Evolutionary conservation across 2,797 vertebrate genomes (phyloP), one percentile per base, ranked within the genome.

Genomic region (Alca torda): DNA sequence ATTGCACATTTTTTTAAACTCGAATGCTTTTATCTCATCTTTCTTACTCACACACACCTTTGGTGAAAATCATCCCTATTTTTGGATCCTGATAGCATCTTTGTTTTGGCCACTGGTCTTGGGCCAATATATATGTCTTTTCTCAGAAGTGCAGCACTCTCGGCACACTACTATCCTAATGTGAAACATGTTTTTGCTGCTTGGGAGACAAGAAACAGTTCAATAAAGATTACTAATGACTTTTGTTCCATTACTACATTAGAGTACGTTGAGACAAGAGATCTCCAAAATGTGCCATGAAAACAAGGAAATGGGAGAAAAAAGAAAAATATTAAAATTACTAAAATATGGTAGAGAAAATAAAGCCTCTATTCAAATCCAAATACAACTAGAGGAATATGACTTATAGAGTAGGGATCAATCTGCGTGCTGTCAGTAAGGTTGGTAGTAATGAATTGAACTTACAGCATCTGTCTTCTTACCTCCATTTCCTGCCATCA

Each of bases 81-180:
- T 20, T 83, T 85, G 64, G 50, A 48, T 60, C 19, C 9, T 13
- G 57, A 24, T 33, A 64, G 10, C 8, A 13, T 68, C 16, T 79
- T 69, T 85, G 25, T 75, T 87, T 63, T 72, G 48, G 35, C 43
- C 35, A 14, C 33, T 39, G 5, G 43, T 81, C n/a, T 75, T n/a
- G 31, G 48, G 20, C 20, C 78, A 26, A 46, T 21, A 46, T 17
- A 5, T 51, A 37, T n/a, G 31, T 51, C 13, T 84, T 79, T 76
- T 76, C 39, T 45, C 28, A 37, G 67, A 75, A 83, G 63, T 25
- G 9, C 59, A 76, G 41, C 10, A 13, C 16, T n/a, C 28, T 43
- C 1, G 0, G 28, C 50, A 59, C 17, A 1, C 24, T 45, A 3
- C 45, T 87, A 3, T 75, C 33, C 20, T n/a, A 26, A 1, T 12